Evolutionary conservation across 2,888 invertebrate genomes (phyloP).

Genomic region (Diabrotica balteata): DNA sequence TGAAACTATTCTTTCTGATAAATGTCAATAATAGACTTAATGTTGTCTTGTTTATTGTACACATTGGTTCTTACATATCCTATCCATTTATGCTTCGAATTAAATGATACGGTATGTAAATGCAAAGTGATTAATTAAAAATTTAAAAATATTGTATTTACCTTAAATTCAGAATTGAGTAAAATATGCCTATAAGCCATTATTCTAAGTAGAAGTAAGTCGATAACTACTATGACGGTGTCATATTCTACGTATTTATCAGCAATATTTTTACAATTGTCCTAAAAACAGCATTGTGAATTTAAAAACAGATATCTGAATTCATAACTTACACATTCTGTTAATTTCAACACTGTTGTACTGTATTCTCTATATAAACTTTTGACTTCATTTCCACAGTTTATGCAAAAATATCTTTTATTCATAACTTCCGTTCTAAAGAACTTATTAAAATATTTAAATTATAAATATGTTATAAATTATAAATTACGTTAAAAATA

Average conservation of each 20-base stretch:
- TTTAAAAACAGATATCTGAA: not conserved
- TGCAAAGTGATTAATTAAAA: too few species aligned
- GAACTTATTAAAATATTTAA: not conserved
- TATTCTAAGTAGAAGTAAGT: constrained; percentile 80
- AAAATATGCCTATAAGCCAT: constrained; percentile 86
- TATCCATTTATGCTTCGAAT: too few species aligned
- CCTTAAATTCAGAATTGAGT: constrained; percentile 81
- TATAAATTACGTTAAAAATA: too few species aligned
- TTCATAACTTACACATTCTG: constrained; percentile 73
- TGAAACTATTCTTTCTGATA: too few species aligned
- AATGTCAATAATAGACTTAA: too few species aligned
- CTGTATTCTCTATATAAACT: constrained; percentile 75
- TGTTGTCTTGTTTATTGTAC: too few species aligned
- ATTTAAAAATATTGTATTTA: constrained; percentile 52
- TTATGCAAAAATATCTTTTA: constrained; percentile 65
- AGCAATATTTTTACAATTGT: constrained; percentile 74
- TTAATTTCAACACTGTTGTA: constrained; percentile 74
- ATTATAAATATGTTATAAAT: too few species aligned
- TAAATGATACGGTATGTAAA: too few species aligned
- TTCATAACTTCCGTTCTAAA: not conserved
- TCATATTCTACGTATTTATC: constrained; percentile 95
- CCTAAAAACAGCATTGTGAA: constrained; percentile 63
- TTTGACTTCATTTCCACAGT: constrained; percentile 70
- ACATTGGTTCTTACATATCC: too few species aligned
- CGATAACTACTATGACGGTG: constrained; percentile 84